Evolutionary conservation across 1,140 invertebrate genomes (phyloP), one percentile per base, ranked within the genome.

Genomic region (Callitettix versicolor): DNA sequence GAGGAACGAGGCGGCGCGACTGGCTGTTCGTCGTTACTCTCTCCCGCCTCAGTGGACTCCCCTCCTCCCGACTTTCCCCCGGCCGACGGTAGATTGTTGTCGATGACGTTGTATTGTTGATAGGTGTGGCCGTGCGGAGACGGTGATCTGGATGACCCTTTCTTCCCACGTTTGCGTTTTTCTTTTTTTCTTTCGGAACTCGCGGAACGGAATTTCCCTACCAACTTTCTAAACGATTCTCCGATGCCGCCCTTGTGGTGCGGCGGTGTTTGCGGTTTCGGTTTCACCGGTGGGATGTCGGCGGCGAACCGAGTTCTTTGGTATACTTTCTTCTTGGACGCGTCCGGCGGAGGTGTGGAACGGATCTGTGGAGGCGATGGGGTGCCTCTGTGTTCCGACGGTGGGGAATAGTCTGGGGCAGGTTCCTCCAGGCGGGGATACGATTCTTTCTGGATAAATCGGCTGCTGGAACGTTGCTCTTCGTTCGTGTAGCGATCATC

Each of bases 181-280:
- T 86, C 84, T 0, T 79, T 75, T 30, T 30, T 30, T 9, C 26
- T 30, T 30, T 30, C 26, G 3, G 26, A 30, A 53, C 82, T 85
- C 5, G 81, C 81, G 1, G 83, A 86, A 0, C 84, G 77, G 40
- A 88, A 80, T 67, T 86, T 86, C 33, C 82, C 84, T 3, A 88
- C 84, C 47, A 88, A 67, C 63, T 85, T 85, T 44, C 85, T 74
- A 60, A 88, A 81, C 0, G 85, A 87, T 41, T 74, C 71, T 24
- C 73, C 73, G 24, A 75, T 69, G 26, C 66, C 67, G 48, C 66
- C 69, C 20, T 71, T 72, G 26, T 58, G 55, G 21, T 63, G 65
- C n/a, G 65, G 56, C 14, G 65, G 59, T 6, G 59, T 63, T 7
- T 63, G 64, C 2, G 55, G 58, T 21, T 62, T 61, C 15, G 62